Conservation (phyloP, 2,113 vertebrate species). For the Ancistrus triradiatus region DNA sequence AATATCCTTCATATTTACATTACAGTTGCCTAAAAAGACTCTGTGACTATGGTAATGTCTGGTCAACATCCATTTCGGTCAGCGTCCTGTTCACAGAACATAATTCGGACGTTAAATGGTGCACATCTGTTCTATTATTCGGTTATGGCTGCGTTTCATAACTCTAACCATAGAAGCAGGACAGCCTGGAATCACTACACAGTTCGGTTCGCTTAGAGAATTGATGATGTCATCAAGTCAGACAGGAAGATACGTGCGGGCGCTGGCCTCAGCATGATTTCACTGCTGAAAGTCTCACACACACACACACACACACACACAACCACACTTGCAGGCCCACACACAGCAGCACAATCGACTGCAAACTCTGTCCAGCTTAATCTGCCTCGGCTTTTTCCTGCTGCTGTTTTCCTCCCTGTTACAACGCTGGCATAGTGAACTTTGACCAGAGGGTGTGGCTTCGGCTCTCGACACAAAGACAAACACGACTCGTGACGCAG, state of each 20-base stretch:
- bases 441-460: conserved; percentile 64
- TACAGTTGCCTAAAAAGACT: too few species aligned
- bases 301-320: conserved; percentile 2
- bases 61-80: too few species aligned
- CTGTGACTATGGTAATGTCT: too few species aligned
- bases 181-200: background rate
- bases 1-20: too few species aligned
- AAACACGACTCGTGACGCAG: conserved; percentile 34
- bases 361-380: conserved; percentile 6
- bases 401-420: background rate
- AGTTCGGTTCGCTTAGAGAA: conserved; percentile 35
- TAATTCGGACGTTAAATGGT: too few species aligned
- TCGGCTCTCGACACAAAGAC: conserved; percentile 43
- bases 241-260: conserved; percentile 38
- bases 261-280: conserved; percentile 35
- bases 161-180: too few species aligned
- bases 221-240: conserved; percentile 52
- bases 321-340: conserved; percentile 11
- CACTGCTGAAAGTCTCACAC: background rate
- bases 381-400: background rate
- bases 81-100: too few species aligned
- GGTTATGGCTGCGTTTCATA: too few species aligned
- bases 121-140: too few species aligned
- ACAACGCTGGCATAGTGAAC: conserved; percentile 40
- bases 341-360: conserved; percentile 13